Evolutionary conservation across 2,797 vertebrate genomes (phyloP).

Genomic region (Botia kubotai): DNA sequence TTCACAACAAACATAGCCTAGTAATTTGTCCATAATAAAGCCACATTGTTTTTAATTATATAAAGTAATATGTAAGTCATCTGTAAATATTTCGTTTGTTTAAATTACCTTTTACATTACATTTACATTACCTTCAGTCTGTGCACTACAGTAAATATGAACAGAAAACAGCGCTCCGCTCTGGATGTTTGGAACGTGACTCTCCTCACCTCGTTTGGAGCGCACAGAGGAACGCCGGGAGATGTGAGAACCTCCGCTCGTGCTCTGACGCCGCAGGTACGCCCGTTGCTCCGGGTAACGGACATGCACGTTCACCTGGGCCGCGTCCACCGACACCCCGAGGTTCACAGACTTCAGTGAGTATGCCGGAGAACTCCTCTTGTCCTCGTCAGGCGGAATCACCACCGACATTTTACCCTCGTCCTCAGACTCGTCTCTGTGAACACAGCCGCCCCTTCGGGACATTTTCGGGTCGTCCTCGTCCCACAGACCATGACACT

Average conservation of each 20-base stretch:
- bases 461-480: conserved; percentile 83
- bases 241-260: conserved; percentile 83
- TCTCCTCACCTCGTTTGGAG: conserved; percentile 87
- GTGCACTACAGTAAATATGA: too few species aligned
- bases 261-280: conserved; percentile 86
- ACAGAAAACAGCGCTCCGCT: not conserved
- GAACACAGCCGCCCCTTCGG: conserved; percentile 65
- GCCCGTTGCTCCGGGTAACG: conserved; percentile 84
- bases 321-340: conserved; percentile 84
- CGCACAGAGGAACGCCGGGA: conserved; percentile 87
- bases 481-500: conserved; percentile 98
- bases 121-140: too few species aligned
- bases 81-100: too few species aligned
- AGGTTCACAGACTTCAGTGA: conserved; percentile 88
- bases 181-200: not conserved
- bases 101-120: too few species aligned
- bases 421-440: conserved; percentile 84
- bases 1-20: not conserved
- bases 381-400: conserved; percentile 60
- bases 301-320: conserved; percentile 85
- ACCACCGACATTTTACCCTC: conserved; percentile 65
- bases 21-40: too few species aligned
- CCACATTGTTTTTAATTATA: too few species aligned
- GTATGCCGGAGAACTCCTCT: conserved; percentile 67
- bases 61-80: too few species aligned